Evolutionary conservation across 2,797 vertebrate genomes (phyloP).

Genomic region (Characodon lateralis): DNA sequence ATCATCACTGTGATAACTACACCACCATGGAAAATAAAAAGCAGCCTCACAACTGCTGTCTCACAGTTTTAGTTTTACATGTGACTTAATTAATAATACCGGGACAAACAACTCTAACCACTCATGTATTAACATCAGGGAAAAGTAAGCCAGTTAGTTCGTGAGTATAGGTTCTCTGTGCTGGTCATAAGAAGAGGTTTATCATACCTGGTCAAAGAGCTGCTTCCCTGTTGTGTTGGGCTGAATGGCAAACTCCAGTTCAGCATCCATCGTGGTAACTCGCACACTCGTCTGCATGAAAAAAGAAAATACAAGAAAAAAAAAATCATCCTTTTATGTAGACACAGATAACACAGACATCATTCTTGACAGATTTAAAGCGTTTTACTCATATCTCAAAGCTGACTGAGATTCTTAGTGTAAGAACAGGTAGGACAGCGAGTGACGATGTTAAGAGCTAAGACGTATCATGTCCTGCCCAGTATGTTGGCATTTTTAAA

Average conservation of each 20-base stretch:
- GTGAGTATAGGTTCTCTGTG: neutral
- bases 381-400: neutral
- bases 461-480: neutral
- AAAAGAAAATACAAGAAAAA: slow-evolving; percentile 12
- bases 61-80: neutral
- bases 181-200: neutral
- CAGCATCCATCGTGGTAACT: slow-evolving; percentile 98
- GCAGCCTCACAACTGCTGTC: neutral
- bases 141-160: neutral
- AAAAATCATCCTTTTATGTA: neutral
- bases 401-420: neutral
- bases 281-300: slow-evolving; percentile 90
- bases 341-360: neutral
- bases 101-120: neutral
- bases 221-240: slow-evolving; percentile 98
- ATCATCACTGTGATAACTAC: neutral
- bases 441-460: neutral
- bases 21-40: neutral
- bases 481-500: too few species aligned
- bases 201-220: slow-evolving; percentile 95
- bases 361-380: neutral
- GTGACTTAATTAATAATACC: neutral
- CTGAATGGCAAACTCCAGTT: slow-evolving; percentile 99
- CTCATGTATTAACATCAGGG: neutral
- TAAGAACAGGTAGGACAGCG: neutral